Base-by-base conservation (phyloP, 2,797 vertebrate species). In the Bovichtus variegatus region DNA sequence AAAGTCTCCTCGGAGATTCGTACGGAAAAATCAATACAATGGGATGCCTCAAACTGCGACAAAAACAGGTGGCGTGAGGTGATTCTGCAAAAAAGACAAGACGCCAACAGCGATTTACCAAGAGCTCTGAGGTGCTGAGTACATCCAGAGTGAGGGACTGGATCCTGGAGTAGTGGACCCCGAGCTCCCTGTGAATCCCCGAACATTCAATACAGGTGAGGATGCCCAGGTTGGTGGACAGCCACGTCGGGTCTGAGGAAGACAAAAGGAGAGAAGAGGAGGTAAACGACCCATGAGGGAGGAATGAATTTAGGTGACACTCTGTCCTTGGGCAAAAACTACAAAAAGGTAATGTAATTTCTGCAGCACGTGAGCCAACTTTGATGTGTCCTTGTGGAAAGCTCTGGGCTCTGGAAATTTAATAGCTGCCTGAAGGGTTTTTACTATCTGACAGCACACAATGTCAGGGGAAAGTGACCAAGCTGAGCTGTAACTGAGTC, bases 171-270 rank as follows among this genome's bases (percentile, higher is more conserved):
- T 98, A 97, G 87, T 99, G 98, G 64, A 99, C 98, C 3, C 98
- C 98, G 65, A 99, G 95, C 90, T 99, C 98, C 66, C 98, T 93
- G 92, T 99, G 98, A 91, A 99, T 99, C 83, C 98, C 98, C 1
- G 98, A 99, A 85, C 98, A 99, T 81, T 99, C 98, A 25, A 99
- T 99, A 66, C 98, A 99, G 46, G 97, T 99, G 87, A 99, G 94
- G 91, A 99, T 97, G 88, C 98, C 98, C 86, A 99, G 90, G 91
- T 99, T 99, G 89, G 98, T 99, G 79, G 98, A 99, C 44, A 99
- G 95, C 98, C 98, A 99, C 0, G 97, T 98, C 6, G 98, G 98
- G 79, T 98, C 98, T 99, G 93, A 53, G 61, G 34, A 19, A 60
- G 53, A 49, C 46, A 66, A 31, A 38, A 46, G 38, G 6, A 60